Evolutionary conservation across 2,113 vertebrate species (phyloP).

Genomic region (Pogona vitticeps): DNA sequence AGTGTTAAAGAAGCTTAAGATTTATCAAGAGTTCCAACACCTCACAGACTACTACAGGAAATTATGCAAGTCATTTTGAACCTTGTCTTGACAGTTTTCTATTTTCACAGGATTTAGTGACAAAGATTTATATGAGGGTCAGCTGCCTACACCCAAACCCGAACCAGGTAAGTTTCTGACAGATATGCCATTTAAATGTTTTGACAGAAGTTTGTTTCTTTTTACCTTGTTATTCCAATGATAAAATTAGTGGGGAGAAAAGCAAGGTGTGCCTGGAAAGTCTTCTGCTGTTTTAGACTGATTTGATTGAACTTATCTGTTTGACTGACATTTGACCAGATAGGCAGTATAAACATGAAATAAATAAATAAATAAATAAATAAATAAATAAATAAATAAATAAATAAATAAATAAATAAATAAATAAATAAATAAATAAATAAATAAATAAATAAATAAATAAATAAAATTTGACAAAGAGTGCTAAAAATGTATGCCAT

Average conservation of each 20-base stretch:
- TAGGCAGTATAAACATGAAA: too few species aligned
- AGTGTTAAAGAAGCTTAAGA: neutral
- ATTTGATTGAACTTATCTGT: neutral
- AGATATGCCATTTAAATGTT: constrained; percentile 3
- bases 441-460: too few species aligned
- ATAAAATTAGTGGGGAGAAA: neutral
- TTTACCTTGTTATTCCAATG: neutral
- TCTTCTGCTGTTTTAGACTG: neutral
- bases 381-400: too few species aligned
- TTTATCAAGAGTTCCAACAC: too few species aligned
- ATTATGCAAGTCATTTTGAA: neutral
- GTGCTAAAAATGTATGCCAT: neutral
- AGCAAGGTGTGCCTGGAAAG: neutral
- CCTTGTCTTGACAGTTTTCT: neutral
- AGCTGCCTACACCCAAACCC: neutral
- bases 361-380: too few species aligned
- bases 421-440: too few species aligned
- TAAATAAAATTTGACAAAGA: too few species aligned
- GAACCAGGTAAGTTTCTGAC: constrained; percentile 39
- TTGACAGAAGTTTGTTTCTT: neutral
- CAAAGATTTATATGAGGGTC: constrained; percentile 22
- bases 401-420: too few species aligned
- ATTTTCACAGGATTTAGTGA: constrained; percentile 51
- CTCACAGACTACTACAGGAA: neutral
- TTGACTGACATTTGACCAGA: neutral